A percentile compares a stretch with the other conserved stretches of the same genome.
Conservation (phyloP, 1,140 invertebrate species). For the Dufourea novaeangliae region DNA sequence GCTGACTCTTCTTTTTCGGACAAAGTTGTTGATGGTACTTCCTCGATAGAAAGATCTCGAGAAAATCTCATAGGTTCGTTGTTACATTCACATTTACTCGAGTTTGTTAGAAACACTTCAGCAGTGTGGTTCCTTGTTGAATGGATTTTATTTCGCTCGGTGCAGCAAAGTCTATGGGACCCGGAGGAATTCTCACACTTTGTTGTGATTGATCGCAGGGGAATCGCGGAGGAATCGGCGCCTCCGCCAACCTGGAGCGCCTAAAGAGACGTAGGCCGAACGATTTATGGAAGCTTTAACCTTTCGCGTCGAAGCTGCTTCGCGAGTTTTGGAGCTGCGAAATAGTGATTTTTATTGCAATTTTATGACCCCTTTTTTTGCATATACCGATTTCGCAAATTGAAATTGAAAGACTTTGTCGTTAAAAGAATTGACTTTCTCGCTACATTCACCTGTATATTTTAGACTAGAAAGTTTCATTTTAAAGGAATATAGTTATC, state of each 20-base stretch:
- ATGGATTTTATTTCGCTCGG: slow-evolving; percentile 16
- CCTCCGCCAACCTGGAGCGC: slow-evolving; percentile 39
- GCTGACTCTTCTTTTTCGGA: slow-evolving; percentile 42
- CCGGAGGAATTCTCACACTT: slow-evolving; percentile 75
- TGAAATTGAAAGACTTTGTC: too few relatives aligned
- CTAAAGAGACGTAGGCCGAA: slow-evolving; percentile 58
- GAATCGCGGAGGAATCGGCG: slow-evolving; percentile 51
- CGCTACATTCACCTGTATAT: too few relatives aligned
- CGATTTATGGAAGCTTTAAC: slow-evolving; percentile 76
- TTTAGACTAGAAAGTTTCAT: too few relatives aligned
- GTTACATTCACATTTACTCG: slow-evolving; percentile 43
- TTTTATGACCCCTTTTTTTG: neutral
- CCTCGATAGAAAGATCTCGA: neutral
- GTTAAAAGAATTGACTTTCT: too few relatives aligned
- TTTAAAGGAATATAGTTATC: too few relatives aligned
- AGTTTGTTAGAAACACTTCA: slow-evolving; percentile 9
- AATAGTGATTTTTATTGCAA: neutral
- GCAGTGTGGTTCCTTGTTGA: neutral
- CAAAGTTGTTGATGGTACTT: neutral
- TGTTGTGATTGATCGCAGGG: slow-evolving; percentile 54
- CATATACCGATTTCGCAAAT: neutral
- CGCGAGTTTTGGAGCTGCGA: neutral
- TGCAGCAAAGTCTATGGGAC: slow-evolving; percentile 30
- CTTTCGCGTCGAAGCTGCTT: slow-evolving; percentile 62
- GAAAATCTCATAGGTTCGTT: slow-evolving; percentile 28